Percentiles rank a stretch among this genome's conserved stretches.
Evolutionary conservation across 2,888 invertebrate genomes (phyloP).

Genomic region (Leptopilina myrica): DNA sequence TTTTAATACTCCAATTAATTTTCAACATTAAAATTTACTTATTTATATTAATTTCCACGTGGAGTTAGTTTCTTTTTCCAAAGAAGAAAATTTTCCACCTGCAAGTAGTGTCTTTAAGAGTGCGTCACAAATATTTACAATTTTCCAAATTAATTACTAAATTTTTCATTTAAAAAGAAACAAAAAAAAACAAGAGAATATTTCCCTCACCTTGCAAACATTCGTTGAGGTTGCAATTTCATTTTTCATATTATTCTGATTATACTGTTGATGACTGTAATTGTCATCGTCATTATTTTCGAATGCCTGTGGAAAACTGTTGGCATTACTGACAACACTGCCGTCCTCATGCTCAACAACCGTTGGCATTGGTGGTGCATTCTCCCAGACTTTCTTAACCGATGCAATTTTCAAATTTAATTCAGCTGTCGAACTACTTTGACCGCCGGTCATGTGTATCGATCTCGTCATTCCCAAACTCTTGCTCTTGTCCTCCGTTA

Average conservation of each 20-base stretch:
- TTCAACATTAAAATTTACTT: too few species aligned
- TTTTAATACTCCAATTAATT: too few species aligned
- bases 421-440: slow-evolving; percentile 90
- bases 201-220: slow-evolving; percentile 83
- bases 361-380: slow-evolving; percentile 81
- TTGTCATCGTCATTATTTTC: slow-evolving; percentile 79
- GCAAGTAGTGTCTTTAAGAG: too few species aligned
- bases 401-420: slow-evolving; percentile 96
- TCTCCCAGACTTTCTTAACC: slow-evolving; percentile 93
- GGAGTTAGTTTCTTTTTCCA: too few species aligned
- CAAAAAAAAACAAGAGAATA: slow-evolving; percentile 54
- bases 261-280: slow-evolving; percentile 79
- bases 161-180: too few species aligned
- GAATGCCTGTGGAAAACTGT: slow-evolving; percentile 74
- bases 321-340: slow-evolving; percentile 76
- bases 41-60: too few species aligned
- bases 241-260: slow-evolving; percentile 77
- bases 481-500: slow-evolving; percentile 85
- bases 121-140: too few species aligned
- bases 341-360: slow-evolving; percentile 81
- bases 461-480: slow-evolving; percentile 80
- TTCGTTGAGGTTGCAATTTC: slow-evolving; percentile 81
- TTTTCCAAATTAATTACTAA: too few species aligned
- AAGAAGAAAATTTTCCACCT: too few species aligned
- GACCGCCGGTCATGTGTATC: slow-evolving; percentile 81